Conservation (phyloP, 2,888 invertebrate genomes). For the Apamea sordens region DNA sequence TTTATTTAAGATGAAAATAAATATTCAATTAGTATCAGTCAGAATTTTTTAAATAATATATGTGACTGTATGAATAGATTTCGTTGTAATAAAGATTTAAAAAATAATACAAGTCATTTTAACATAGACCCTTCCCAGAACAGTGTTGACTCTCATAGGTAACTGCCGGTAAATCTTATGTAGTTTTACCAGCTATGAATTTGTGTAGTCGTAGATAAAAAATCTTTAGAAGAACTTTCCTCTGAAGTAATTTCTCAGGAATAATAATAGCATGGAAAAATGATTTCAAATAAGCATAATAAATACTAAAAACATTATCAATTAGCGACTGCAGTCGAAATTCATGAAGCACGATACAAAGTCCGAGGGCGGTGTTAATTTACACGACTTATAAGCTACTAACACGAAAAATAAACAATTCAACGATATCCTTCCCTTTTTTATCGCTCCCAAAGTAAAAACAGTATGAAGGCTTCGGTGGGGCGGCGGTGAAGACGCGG, state of each 20-base stretch:
- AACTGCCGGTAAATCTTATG: not conserved
- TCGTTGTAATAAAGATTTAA: constrained; percentile 86
- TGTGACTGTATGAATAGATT: constrained; percentile 87
- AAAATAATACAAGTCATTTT: constrained; percentile 29
- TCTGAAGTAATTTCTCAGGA: constrained; percentile 16
- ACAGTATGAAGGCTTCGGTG: constrained; percentile 84
- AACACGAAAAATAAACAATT: constrained; percentile 89
- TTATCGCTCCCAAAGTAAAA: constrained; percentile 87
- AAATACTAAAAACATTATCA: constrained; percentile 71
- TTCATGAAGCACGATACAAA: constrained; percentile 79
- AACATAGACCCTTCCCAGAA: not conserved
- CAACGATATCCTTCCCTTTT: constrained; percentile 88
- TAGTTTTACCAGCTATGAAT: not conserved
- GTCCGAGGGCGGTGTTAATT: constrained; percentile 85
- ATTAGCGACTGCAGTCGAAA: constrained; percentile 80
- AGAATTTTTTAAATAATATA: constrained; percentile 78
- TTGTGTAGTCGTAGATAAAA: not conserved
- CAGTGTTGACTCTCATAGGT: not conserved
- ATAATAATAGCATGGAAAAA: constrained; percentile 37
- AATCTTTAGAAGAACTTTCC: not conserved
- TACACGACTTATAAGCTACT: constrained; percentile 89
- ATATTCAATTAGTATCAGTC: constrained; percentile 63
- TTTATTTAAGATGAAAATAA: constrained; percentile 59
- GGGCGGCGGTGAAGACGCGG: constrained; percentile 66
- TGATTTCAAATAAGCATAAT: constrained; percentile 50